phyloP scores from a whole-genome alignment of 1,140 invertebrate genomes.

The Episyrphus balteatus region DNA sequence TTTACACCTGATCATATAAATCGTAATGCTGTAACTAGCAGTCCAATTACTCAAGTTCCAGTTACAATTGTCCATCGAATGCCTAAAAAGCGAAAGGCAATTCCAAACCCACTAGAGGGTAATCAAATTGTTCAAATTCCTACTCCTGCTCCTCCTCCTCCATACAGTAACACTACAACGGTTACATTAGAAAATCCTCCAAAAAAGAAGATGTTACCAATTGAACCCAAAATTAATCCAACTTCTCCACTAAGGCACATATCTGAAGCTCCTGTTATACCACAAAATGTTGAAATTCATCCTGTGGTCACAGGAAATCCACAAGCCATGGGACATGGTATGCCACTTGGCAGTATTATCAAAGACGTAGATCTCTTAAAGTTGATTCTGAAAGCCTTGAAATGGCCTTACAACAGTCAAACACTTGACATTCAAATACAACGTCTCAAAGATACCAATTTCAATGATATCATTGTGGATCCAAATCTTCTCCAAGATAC shows the following conservation, averaged over 20 bases:
- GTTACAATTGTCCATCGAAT: too few species aligned
- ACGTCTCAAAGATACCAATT: slow-evolving; percentile 25
- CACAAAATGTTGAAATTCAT: background rate
- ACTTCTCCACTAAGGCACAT: background rate
- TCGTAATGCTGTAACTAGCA: background rate
- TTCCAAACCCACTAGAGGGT: background rate
- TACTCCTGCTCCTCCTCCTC: background rate
- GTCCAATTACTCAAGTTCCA: too few species aligned
- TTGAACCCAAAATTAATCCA: background rate
- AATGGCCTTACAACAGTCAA: slow-evolving; percentile 25
- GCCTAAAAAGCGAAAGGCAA: background rate
- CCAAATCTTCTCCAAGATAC: slow-evolving; percentile 29
- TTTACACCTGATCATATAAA: background rate
- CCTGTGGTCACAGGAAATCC: background rate
- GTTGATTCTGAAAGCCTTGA: slow-evolving; percentile 29
- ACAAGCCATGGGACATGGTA: slow-evolving; percentile 11
- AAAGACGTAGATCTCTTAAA: slow-evolving; percentile 30
- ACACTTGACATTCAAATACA: slow-evolving; percentile 28
- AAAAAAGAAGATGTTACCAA: background rate
- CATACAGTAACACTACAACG: too few species aligned
- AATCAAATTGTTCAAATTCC: background rate
- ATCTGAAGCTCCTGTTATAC: background rate
- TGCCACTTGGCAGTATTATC: slow-evolving; percentile 28
- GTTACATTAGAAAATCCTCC: too few species aligned
- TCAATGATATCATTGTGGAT: slow-evolving; percentile 28